Evolutionary conservation across 2,797 vertebrate genomes (phyloP), one percentile per base, ranked within the genome.

Genomic region (Argentina silus): DNA sequence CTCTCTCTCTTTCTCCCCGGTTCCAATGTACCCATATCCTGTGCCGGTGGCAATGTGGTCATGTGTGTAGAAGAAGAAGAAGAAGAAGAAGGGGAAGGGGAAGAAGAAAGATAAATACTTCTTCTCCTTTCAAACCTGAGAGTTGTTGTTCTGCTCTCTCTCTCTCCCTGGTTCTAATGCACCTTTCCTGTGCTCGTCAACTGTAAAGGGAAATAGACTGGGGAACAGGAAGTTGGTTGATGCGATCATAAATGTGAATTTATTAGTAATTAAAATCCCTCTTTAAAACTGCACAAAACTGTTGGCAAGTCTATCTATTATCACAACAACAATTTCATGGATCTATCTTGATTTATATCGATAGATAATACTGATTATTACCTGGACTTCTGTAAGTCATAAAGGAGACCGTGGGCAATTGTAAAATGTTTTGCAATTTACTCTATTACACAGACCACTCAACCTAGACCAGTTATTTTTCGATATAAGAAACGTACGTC

Each of bases 141-240:
- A n/a, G n/a, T n/a, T n/a, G n/a, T 10, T 19, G 21, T 60, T 60
- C 84, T 77, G 84, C 79, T 75, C 69, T 77, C 51, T 77, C 72
- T 75, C 76, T 60, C 72, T n/a, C n/a, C 70, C 73, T 82, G 74
- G 73, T 76, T 76, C 67, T 8, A 65, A 27, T 67, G 77, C 79
- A 70, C 48, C 73, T 71, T 55, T 74, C 61, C 71, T 55, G n/a
- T n/a, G n/a, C n/a, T n/a, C n/a, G n/a, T n/a, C n/a, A n/a, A n/a
- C n/a, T n/a, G n/a, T 21, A 77, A 56, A 72, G 71, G 43, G 17
- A n/a, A n/a, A n/a, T n/a, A 15, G 44, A 19, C 48, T 50, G 56
- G 23, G n/a, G 19, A 44, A 63, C 27, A 70, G 67, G 64, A 47
- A 11, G 60, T 73, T 50, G 9, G 45, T 59, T 0, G 43, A 67